Base-by-base conservation (phyloP, 2,888 invertebrate genomes). In the Urechis unicinctus region DNA sequence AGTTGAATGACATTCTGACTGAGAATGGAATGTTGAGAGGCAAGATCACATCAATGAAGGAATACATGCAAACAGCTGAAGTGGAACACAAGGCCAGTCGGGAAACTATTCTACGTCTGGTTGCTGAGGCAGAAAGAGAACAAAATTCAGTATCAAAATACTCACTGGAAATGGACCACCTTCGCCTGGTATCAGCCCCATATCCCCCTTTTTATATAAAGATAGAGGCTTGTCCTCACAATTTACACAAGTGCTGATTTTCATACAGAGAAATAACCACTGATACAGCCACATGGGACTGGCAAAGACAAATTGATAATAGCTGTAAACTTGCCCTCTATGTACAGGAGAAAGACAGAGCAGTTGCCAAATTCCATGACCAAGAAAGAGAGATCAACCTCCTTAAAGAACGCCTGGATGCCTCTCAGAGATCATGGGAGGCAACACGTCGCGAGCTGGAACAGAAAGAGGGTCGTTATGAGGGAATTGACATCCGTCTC, bases 41-140 rank as follows among this genome's bases (percentile, higher is more conserved):
- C 9, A 74, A 73, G 58, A 57, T 75, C 25, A 59, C 72, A 25
- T 72, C 73, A 0, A 46, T 77, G 59, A 69, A 66, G 52, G 78
- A 78, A 59, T 66, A 70, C 13, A 47, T 74, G 36, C 64, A 66
- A 45, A 69, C 69, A 53, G 70, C 71, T 2, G 75, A 78, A 55
- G 55, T 72, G 9, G 78, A 78, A 61, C 69, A 67, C 17, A 75
- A 75, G 53, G 77, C 77, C 1, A 76, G 75, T 62, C 64, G 78
- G 24, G 77, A 78, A 60, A 78, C 78, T 22, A 78, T 78, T 50
- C 71, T 73, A 71, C 66, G 78, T 48, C 69, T 78, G 25, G 77
- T 76, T 29, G 61, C 67, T 3, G 73, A 74, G 55, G 63, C 70
- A 22, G 68, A 68, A 25, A 59, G 69, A 26, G 74, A 75, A 56